These are phyloP conservation scores for Halisarca cf. caerulea DNA, from an alignment of 37 sponge, comb jelly and placozoan genomes.

Conservation along the genomic window DNA sequence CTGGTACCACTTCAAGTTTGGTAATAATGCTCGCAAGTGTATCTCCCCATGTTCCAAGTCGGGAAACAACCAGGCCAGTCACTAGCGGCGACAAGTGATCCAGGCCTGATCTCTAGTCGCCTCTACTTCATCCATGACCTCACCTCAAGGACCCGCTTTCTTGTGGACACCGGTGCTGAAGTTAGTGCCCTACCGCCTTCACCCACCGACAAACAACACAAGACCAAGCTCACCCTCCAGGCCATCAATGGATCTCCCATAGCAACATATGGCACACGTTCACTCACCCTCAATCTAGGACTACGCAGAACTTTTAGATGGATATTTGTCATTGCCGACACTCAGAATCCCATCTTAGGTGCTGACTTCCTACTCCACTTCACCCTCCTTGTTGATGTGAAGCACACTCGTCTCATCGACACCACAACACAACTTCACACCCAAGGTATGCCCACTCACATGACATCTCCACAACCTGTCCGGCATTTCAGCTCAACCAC, in stretches of 20 bases:
- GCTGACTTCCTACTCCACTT: slow-evolving; percentile 55
- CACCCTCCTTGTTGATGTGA: slow-evolving; percentile 32
- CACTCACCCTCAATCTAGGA: slow-evolving; percentile 75
- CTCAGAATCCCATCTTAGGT: slow-evolving; percentile 63
- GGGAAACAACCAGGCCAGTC: too few relatives aligned
- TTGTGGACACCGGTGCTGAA: too few relatives aligned
- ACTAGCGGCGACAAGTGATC: too few relatives aligned
- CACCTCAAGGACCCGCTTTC: too few relatives aligned
- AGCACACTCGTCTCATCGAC: slow-evolving; percentile 12
- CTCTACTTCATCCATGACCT: too few relatives aligned
- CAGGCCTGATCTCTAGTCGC: too few relatives aligned
- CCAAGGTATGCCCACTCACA: slow-evolving; percentile 1
- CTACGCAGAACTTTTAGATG: slow-evolving; percentile 48
- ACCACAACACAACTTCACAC: slow-evolving; percentile 14
- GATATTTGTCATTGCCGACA: slow-evolving; percentile 68
- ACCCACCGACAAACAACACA: too few relatives aligned
- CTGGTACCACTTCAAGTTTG: slow-evolving; percentile 70
- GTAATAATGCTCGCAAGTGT: slow-evolving; percentile 43
- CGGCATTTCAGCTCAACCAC: neutral
- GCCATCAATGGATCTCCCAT: slow-evolving; percentile 34
- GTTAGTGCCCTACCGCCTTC: too few relatives aligned
- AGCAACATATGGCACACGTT: slow-evolving; percentile 19
- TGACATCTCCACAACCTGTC: neutral
- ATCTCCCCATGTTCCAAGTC: slow-evolving; percentile 45
- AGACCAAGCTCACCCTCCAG: slow-evolving; percentile 21